Conservation (phyloP, 1,140 invertebrate species). For the Atta texana region DNA sequence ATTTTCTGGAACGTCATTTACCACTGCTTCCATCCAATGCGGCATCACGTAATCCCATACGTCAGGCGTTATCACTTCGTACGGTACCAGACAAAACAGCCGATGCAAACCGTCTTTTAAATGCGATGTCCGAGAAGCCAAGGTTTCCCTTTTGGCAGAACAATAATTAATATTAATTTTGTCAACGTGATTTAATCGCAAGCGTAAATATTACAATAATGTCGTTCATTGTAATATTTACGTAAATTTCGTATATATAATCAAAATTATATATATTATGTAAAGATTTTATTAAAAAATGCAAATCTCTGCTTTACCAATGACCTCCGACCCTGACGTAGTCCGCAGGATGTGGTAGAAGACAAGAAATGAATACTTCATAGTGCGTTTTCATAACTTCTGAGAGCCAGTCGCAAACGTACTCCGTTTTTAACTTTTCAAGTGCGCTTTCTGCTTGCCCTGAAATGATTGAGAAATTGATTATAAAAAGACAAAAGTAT, state of each 20-base stretch:
- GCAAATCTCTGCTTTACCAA: constrained; percentile 88
- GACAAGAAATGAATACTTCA: constrained; percentile 94
- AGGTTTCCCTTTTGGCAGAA: constrained; percentile 90
- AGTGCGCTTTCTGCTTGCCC: constrained; percentile 94
- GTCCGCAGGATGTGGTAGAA: constrained; percentile 95
- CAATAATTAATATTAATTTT: constrained; percentile 26
- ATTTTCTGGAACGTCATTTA: constrained; percentile 97
- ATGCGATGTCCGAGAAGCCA: constrained; percentile 96
- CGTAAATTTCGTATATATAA: too few relatives aligned
- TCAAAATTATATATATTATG: constrained; percentile 15
- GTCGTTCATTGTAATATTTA: not conserved
- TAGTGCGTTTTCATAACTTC: constrained; percentile 94
- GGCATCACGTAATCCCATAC: constrained; percentile 99
- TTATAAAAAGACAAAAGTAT: not conserved
- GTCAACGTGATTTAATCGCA: not conserved
- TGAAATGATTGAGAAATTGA: constrained; percentile 76
- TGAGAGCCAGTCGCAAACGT: constrained; percentile 97
- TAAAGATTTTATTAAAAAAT: constrained; percentile 12
- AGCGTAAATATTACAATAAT: not conserved
- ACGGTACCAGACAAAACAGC: constrained; percentile 98
- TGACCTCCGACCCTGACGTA: constrained; percentile 97
- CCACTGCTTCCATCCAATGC: constrained; percentile 99
- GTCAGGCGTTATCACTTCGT: constrained; percentile 97
- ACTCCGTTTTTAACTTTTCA: constrained; percentile 97
- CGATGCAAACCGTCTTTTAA: constrained; percentile 97